Conservation (phyloP, 1,140 invertebrate species). For the Palaemon carinicauda region DNA sequence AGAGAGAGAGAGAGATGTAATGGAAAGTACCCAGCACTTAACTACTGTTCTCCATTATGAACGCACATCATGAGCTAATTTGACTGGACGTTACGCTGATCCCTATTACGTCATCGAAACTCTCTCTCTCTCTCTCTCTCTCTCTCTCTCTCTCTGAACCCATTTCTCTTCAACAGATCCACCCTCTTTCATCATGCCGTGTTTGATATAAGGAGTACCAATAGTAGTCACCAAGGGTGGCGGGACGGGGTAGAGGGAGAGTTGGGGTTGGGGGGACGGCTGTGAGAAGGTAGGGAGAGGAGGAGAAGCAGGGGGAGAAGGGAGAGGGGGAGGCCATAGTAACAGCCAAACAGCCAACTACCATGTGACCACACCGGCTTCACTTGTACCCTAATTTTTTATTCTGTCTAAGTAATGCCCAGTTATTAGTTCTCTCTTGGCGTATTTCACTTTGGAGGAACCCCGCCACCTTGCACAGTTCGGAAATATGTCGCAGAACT, state of each 20-base stretch:
- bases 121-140: conserved; percentile 16
- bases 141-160: conserved; percentile 11
- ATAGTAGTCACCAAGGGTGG: not conserved
- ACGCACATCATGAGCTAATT: too few species aligned
- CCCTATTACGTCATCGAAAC: not conserved
- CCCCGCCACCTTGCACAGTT: too few species aligned
- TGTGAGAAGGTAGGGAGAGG: not conserved
- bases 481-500: too few species aligned
- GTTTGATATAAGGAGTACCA: too few species aligned
- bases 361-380: not conserved
- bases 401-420: not conserved
- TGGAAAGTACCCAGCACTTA: not conserved
- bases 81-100: too few species aligned
- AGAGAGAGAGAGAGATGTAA: not conserved
- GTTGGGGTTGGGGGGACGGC: not conserved
- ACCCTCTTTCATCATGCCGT: not conserved
- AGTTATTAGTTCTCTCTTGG: not conserved
- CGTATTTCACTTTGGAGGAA: not conserved
- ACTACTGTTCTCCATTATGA: too few species aligned
- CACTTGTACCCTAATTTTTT: not conserved
- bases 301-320: not conserved
- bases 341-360: not conserved
- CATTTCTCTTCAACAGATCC: not conserved
- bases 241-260: not conserved
- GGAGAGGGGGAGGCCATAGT: not conserved